These are phyloP conservation scores for Leptinotarsa peninsularis DNA, from an alignment of 2,888 invertebrate species.

Conservation along the genomic window DNA sequence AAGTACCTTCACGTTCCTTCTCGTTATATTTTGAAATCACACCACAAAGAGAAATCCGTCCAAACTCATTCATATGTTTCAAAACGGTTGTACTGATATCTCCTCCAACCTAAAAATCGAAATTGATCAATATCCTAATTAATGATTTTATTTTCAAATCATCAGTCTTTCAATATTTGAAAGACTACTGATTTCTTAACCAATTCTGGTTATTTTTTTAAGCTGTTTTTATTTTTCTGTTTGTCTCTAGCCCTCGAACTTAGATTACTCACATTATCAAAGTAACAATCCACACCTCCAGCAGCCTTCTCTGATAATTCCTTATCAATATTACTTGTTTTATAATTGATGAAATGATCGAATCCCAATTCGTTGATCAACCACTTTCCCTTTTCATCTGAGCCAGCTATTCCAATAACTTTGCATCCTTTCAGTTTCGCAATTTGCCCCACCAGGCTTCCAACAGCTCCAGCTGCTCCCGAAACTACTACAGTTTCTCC, in stretches of 20 bases:
- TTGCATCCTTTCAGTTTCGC: constrained; percentile 78
- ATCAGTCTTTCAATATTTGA: too few species aligned
- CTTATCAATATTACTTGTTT: constrained; percentile 69
- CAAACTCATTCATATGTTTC: constrained; percentile 73
- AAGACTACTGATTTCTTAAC: too few species aligned
- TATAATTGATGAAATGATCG: constrained; percentile 80
- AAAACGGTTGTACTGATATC: constrained; percentile 74
- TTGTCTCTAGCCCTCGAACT: background rate
- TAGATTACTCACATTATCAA: constrained; percentile 76
- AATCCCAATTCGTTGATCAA: constrained; percentile 74
- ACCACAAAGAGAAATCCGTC: constrained; percentile 78
- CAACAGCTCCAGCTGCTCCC: constrained; percentile 85
- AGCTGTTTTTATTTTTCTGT: background rate
- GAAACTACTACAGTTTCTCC: constrained; percentile 82
- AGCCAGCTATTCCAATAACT: constrained; percentile 80
- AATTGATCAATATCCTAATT: background rate
- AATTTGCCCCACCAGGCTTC: constrained; percentile 82
- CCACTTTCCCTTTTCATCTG: constrained; percentile 78
- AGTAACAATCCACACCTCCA: constrained; percentile 79
- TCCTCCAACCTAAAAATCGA: constrained; percentile 74
- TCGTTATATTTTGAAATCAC: constrained; percentile 77
- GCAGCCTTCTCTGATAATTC: constrained; percentile 74
- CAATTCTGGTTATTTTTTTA: too few species aligned
- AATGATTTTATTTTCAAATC: too few species aligned
- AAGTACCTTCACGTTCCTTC: background rate